Conservation (phyloP, 2,888 invertebrate genomes). For the Rhamnusium bicolor region DNA sequence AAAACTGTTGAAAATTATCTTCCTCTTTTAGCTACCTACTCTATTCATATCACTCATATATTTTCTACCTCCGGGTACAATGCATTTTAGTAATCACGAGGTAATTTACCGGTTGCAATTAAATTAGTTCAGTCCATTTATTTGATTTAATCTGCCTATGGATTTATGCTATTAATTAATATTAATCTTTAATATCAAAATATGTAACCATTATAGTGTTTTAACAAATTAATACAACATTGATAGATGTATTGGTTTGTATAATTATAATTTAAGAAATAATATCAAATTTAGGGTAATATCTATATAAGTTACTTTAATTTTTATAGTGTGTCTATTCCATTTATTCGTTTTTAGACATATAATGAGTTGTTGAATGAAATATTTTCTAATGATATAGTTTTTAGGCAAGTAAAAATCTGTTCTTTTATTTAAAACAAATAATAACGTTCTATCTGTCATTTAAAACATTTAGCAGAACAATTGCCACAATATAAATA, state of each 20-base stretch:
- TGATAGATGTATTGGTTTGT: neutral
- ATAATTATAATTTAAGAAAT: neutral
- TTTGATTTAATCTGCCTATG: neutral
- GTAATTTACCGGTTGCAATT: slow-evolving; percentile 35
- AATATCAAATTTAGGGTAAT: too few relatives aligned
- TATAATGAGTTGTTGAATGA: too few relatives aligned
- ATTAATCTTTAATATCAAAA: slow-evolving; percentile 14
- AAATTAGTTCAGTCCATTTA: slow-evolving; percentile 33
- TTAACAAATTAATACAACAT: neutral
- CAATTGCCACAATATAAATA: too few relatives aligned
- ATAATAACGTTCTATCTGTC: too few relatives aligned
- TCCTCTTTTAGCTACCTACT: slow-evolving; percentile 48
- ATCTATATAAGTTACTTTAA: too few relatives aligned
- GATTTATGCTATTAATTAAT: neutral
- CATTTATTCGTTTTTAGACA: too few relatives aligned
- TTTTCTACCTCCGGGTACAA: neutral
- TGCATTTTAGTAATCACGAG: slow-evolving; percentile 32
- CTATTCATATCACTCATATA: slow-evolving; percentile 30
- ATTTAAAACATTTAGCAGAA: too few relatives aligned
- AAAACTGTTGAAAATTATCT: slow-evolving; percentile 51
- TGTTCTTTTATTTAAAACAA: too few relatives aligned
- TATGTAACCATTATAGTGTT: neutral
- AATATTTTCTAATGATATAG: too few relatives aligned
- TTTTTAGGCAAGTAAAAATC: too few relatives aligned
- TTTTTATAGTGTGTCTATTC: too few relatives aligned